A percentile compares a stretch with the other conserved stretches of the same genome.
Conservation (phyloP, 1,140 invertebrate genomes). For the Hydropsyche tenuis region DNA sequence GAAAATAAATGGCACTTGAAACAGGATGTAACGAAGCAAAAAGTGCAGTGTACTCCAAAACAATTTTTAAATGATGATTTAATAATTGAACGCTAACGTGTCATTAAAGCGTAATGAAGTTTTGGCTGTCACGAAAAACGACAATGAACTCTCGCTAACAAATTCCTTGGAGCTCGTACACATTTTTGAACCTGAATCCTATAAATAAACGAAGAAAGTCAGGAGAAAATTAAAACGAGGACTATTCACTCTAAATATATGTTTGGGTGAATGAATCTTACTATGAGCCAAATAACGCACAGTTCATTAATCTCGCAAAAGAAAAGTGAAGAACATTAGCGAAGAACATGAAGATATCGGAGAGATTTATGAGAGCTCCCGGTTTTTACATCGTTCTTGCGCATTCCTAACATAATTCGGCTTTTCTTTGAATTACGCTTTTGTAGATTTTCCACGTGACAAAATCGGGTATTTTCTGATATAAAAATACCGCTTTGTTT, state of each 20-base stretch:
- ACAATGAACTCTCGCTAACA: too few relatives aligned
- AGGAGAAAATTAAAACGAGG: slow-evolving; percentile 12
- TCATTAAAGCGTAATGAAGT: too few relatives aligned
- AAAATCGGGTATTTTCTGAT: slow-evolving; percentile 2
- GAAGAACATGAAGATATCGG: slow-evolving; percentile 17
- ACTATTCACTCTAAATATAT: neutral
- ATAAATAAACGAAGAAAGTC: too few relatives aligned
- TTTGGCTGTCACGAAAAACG: too few relatives aligned
- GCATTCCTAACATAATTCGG: neutral
- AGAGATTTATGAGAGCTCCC: neutral
- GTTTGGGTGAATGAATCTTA: slow-evolving; percentile 19
- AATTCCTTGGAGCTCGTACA: too few relatives aligned
- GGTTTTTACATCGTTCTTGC: neutral
- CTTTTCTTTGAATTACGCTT: neutral
- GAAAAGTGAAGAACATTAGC: slow-evolving; percentile 8
- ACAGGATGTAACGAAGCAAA: too few relatives aligned
- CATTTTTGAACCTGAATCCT: too few relatives aligned
- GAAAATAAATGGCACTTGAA: too few relatives aligned
- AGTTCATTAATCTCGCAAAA: slow-evolving; percentile 13
- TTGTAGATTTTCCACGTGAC: neutral
- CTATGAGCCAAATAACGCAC: slow-evolving; percentile 15
- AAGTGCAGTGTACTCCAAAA: too few relatives aligned
- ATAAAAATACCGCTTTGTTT: slow-evolving; percentile 22
- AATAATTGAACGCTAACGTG: too few relatives aligned
- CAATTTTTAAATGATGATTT: too few relatives aligned